Base-by-base conservation (phyloP, 2,113 vertebrate species). In the Australoheros scitulus region DNA sequence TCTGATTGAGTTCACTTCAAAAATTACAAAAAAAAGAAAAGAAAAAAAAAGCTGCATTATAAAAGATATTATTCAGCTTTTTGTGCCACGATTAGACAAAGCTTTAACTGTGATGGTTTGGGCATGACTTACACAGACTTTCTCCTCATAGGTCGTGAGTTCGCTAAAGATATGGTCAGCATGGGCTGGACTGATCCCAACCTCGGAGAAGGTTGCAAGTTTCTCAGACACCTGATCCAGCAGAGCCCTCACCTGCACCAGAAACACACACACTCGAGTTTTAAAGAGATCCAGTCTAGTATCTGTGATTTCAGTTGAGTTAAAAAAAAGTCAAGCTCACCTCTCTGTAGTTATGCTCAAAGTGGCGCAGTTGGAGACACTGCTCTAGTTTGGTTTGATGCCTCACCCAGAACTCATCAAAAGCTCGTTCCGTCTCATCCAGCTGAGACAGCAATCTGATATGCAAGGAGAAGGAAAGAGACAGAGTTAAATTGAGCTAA, bases 361-460 rank as follows among this genome's bases (percentile, higher is more conserved):
- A 99, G 91, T 97, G 95, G 61, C 98, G 95, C 43, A 99, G 96
- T 65, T 92, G 95, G 80, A 99, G 94, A 88, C 98, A 99, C 89
- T 99, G 98, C 74, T 98, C 95, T 75, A 99, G 96, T 85, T 99
- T 99, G 91, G 96, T 96, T 78, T 98, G 97, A 87, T 99, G 98
- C 78, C 97, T 97, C 24, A 95, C 91, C 98, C 98, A 99, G 93
- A 99, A 99, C 90, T 98, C 97, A 80, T 99, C 98, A 76, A 99
- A 99, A 24, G 98, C 98, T 0, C 93, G 92, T 91, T 98, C 98
- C 0, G 98, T 99, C 93, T 99, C 98, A 6, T 96, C 95, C 87
- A 99, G 94, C 77, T 99, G 98, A 78, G 95, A 96, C 83, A 99
- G 92, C 88, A 99, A 96, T 92, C 98, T 99, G 76, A 26, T 56